Conservation (phyloP, 2,113 vertebrate species). For the Perca flavescens region DNA sequence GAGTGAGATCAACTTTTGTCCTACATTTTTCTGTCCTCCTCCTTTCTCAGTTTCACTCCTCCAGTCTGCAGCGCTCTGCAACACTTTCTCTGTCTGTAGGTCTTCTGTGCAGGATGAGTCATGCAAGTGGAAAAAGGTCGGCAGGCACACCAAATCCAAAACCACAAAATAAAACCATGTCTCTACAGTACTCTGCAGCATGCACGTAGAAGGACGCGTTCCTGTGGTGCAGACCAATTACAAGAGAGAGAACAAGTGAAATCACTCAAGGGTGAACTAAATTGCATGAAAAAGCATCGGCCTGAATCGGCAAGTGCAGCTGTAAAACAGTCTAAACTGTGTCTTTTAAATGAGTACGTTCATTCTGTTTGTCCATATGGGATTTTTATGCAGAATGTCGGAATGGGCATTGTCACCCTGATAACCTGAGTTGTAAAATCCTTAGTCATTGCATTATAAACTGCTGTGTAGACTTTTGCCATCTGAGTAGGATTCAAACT, state of each 20-base stretch:
- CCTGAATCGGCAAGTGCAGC: background rate
- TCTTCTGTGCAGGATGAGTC: constrained; percentile 27
- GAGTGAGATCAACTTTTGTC: constrained; percentile 5
- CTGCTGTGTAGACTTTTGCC: too few relatives aligned
- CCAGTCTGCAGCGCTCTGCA: background rate
- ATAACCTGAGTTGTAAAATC: too few relatives aligned
- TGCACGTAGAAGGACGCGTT: background rate
- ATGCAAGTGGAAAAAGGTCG: background rate
- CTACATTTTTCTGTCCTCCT: constrained; percentile 11
- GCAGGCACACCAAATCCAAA: background rate
- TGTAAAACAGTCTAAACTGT: background rate
- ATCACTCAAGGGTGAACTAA: background rate
- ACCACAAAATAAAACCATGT: background rate
- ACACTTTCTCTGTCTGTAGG: constrained; percentile 16
- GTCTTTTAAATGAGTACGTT: background rate
- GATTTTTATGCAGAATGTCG: too few relatives aligned
- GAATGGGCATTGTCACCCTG: too few relatives aligned
- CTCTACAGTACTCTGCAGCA: background rate
- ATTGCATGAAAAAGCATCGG: background rate
- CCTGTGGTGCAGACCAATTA: background rate
- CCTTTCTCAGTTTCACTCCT: constrained; percentile 25
- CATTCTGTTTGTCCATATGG: too few relatives aligned
- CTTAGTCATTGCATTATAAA: too few relatives aligned
- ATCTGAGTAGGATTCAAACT: too few relatives aligned
- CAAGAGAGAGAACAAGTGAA: background rate